Percentiles rank a stretch among this genome's conserved stretches.
phyloP scores from a whole-genome alignment of 2,797 vertebrate species.

The Pangasius krempfi region DNA sequence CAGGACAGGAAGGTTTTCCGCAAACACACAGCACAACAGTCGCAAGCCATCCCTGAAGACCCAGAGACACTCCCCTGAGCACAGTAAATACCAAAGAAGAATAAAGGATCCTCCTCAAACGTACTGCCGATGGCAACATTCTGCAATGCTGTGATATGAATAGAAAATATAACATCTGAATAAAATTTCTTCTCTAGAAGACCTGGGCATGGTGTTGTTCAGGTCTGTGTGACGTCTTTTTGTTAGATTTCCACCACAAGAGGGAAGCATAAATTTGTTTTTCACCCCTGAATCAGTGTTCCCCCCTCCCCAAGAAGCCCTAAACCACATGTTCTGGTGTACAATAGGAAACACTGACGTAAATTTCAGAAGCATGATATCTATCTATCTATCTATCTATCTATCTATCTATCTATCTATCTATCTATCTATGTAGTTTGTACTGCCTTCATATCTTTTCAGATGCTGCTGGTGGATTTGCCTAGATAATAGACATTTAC shows the following conservation, averaged over 20 bases:
- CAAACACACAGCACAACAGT: slow-evolving; percentile 70
- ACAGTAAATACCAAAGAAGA: slow-evolving; percentile 28
- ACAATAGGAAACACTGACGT: background rate
- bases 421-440: background rate
- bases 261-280: slow-evolving; percentile 71
- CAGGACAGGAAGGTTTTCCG: slow-evolving; percentile 77
- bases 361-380: background rate
- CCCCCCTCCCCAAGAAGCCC: background rate
- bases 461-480: background rate
- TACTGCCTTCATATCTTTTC: background rate
- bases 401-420: background rate
- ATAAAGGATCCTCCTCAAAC: background rate
- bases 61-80: slow-evolving; percentile 17
- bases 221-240: background rate
- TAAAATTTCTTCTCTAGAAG: background rate
- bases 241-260: slow-evolving; percentile 65
- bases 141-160: background rate
- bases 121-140: background rate
- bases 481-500: background rate
- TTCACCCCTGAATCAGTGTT: slow-evolving; percentile 35
- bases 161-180: background rate
- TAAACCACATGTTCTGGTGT: background rate
- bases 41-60: slow-evolving; percentile 40
- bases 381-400: background rate
- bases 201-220: background rate